Evolutionary conservation across 2,888 invertebrate species (phyloP).

Genomic region (Aporophyla nigra): DNA sequence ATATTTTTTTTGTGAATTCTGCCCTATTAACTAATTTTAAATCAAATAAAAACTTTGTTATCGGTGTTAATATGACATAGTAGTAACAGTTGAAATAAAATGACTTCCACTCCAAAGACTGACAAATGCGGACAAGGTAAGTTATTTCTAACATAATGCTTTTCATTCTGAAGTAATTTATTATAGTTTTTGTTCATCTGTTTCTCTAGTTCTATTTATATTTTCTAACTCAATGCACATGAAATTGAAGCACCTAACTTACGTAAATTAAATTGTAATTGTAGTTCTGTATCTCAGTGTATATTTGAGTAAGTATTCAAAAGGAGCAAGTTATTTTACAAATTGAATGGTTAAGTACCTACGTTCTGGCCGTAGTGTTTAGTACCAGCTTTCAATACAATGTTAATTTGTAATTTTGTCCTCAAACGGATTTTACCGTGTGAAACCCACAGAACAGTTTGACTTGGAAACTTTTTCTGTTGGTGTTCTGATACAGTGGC

Average conservation of each 20-base stretch:
- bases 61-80: constrained; percentile 85
- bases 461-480: constrained; percentile 5
- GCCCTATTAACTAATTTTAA: constrained; percentile 71
- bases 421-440: constrained; percentile 16
- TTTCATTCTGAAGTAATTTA: constrained; percentile 58
- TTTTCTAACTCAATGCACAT: constrained; percentile 52
- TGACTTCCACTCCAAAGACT: constrained; percentile 90
- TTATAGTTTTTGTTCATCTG: constrained; percentile 58
- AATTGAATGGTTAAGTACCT: constrained; percentile 18
- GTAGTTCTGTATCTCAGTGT: not conserved
- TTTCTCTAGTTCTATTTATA: constrained; percentile 62
- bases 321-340: constrained; percentile 19
- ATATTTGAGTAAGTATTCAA: not conserved
- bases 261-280: constrained; percentile 34
- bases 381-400: constrained; percentile 22
- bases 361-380: constrained; percentile 4
- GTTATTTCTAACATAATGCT: constrained; percentile 75
- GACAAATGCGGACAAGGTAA: constrained; percentile 89
- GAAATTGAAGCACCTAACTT: constrained; percentile 20
- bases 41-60: constrained; percentile 68
- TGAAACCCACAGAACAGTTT: constrained; percentile 12
- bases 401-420: constrained; percentile 32
- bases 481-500: not conserved
- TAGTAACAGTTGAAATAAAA: constrained; percentile 78
- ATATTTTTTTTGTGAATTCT: constrained; percentile 82